A percentile compares a stretch with the other conserved stretches of the same genome.
These are phyloP conservation scores for Argyrosomus regius DNA, from an alignment of 2,797 vertebrate genomes.

Conservation along the genomic window DNA sequence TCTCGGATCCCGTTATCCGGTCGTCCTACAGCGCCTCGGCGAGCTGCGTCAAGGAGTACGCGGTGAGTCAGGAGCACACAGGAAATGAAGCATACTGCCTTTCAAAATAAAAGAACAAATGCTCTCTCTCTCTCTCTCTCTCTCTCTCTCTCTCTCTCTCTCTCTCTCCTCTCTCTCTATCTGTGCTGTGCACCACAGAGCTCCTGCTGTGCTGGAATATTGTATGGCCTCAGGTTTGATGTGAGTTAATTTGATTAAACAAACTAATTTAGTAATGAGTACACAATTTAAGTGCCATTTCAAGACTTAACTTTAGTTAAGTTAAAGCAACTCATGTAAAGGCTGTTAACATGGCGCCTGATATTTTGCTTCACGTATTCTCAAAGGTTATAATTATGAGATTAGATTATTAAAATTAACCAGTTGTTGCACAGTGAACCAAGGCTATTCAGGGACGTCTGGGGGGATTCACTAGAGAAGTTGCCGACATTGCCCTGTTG, in stretches of 20 bases:
- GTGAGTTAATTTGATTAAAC: too few relatives aligned
- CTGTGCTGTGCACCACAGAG: too few relatives aligned
- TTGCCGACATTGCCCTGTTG: not conserved
- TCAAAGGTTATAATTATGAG: not conserved
- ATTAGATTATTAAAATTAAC: not conserved
- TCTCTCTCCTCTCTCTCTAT: too few relatives aligned
- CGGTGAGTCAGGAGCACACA: not conserved
- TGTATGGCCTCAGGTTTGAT: too few relatives aligned
- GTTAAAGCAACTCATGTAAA: not conserved
- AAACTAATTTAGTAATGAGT: not conserved
- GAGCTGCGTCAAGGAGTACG: conserved; percentile 55
- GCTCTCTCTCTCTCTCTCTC: too few relatives aligned
- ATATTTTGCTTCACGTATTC: not conserved
- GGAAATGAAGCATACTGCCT: not conserved
- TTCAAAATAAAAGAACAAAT: conserved; percentile 59
- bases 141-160: too few relatives aligned
- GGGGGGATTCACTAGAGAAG: not conserved
- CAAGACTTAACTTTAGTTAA: not conserved
- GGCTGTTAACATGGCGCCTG: not conserved
- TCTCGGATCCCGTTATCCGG: conserved; percentile 75
- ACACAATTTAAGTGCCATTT: not conserved
- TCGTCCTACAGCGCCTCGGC: conserved; percentile 70
- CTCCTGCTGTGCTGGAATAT: too few relatives aligned
- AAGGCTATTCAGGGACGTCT: not conserved
- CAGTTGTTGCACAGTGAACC: not conserved